Evolutionary conservation across 2,797 vertebrate genomes (phyloP), one percentile per base, ranked within the genome.

Genomic region (Halcyon smyrnensis): DNA sequence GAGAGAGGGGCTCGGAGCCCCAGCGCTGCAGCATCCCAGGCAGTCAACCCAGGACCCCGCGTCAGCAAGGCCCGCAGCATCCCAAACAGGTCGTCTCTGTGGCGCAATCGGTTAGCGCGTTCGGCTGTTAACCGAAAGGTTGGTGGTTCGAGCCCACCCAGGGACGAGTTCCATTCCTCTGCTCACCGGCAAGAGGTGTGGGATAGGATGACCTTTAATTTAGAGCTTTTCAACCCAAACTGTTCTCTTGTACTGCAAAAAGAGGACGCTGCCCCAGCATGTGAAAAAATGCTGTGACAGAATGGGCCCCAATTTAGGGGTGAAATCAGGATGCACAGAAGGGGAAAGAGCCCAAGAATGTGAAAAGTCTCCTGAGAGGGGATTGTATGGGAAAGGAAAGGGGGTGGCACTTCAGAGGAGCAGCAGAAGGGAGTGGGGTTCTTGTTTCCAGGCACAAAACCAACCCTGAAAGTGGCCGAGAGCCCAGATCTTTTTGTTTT

Each of bases 51-150:
- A 13, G 18, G 11, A 32, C 21, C 20, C 54, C 54, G 20, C 32
- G 54, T n/a, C 54, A 57, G 54, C 54, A 57, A 56, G 18, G 53
- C 11, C 20, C 7, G 7, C 18, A 6, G 5, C 8, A 2, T 4
- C 9, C 9, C 8, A 11, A 3, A 1, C 27, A 15, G 27, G 15
- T 15, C 14, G 48, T 69, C 34, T 63, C 76, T 73, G 65, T 59
- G 97, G 97, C 84, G 95, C 97, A 98, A 97, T 96, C 43, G 96
- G 97, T 97, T 95, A 97, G 97, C 80, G 94, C 93, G 69, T 97
- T 98, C 56, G 95, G 89, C 96, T 98, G 97, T 97, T 98, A 98
- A 97, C 98, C 83, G 94, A 94, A 96, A 96, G 96, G 86, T 92
- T 98, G 97, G 96, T 97, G 97, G 97, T 97, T 98, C 34, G 17